Percentiles rank a stretch among this genome's conserved stretches.
phyloP scores from a whole-genome alignment of 2,113 vertebrate genomes.

The Perca schrenkii region DNA sequence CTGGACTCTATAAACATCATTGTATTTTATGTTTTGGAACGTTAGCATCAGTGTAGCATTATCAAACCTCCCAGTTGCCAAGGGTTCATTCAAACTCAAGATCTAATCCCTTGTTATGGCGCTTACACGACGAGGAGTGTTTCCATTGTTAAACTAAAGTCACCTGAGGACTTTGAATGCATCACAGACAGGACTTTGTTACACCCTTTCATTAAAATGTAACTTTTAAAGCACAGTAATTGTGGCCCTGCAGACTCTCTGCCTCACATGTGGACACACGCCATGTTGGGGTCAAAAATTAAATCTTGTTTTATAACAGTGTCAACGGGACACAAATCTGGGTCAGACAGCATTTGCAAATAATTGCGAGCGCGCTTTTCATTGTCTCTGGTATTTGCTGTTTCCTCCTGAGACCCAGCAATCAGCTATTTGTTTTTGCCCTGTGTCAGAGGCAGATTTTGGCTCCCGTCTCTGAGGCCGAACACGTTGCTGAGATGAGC shows the following conservation, averaged over 20 bases:
- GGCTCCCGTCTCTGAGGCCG: background rate
- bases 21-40: background rate
- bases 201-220: slow-evolving; percentile 21
- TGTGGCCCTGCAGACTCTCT: slow-evolving; percentile 2
- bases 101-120: slow-evolving; percentile 2
- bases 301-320: slow-evolving; percentile 36
- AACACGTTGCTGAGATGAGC: slow-evolving; percentile 14
- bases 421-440: background rate
- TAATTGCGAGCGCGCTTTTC: background rate
- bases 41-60: background rate
- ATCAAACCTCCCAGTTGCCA: background rate
- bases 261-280: background rate
- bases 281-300: slow-evolving; percentile 18
- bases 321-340: slow-evolving; percentile 33
- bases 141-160: slow-evolving; percentile 22
- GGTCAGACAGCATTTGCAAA: slow-evolving; percentile 42
- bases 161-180: slow-evolving; percentile 36
- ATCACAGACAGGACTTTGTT: background rate
- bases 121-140: slow-evolving; percentile 24
- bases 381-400: slow-evolving; percentile 5
- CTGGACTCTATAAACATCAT: background rate
- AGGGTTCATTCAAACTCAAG: background rate
- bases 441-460: background rate
- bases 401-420: slow-evolving; percentile 43
- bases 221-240: slow-evolving; percentile 4